Base-by-base conservation (phyloP, 1,140 invertebrate species). In the Hormaphis cornu region DNA sequence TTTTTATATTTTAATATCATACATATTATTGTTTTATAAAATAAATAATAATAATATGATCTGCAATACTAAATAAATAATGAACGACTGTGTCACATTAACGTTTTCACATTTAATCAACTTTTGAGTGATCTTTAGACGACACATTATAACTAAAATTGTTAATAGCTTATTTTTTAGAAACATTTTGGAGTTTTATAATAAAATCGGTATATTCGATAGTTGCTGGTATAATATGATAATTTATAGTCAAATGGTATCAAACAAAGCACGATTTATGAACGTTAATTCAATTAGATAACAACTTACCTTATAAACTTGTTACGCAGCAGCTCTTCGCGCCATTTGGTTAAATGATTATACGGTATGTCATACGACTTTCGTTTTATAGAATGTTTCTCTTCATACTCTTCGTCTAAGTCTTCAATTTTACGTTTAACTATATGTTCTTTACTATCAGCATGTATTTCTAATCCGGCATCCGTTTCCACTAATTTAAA, bases 261-360 rank as follows among this genome's bases (percentile, higher is more conserved):
- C n/a, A n/a, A n/a, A n/a, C n/a, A n/a, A n/a, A n/a, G n/a, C n/a
- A n/a, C n/a, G n/a, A n/a, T n/a, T n/a, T n/a, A n/a, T n/a, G n/a
- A n/a, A n/a, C n/a, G n/a, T n/a, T n/a, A n/a, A n/a, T n/a, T n/a
- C n/a, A n/a, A n/a, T n/a, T n/a, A n/a, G n/a, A n/a, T n/a, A n/a
- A n/a, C n/a, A n/a, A 58, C 30, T 66, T 50, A 50, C 61, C 61
- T 50, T 28, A 66, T 66, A 66, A 66, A 66, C 24, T 66, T 66
- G 18, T 66, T 66, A 33, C 61, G 40, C 6, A 66, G 14, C 6
- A 66, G n/a, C 50, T 66, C 61, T 24, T 66, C 61, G 3, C 61
- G 40, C 61, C 61, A 66, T 66, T 66, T 66, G 8, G 61, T 66
- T 66, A 66, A 48, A 66, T 66, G 61, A 22, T 66, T 66, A 33